A percentile compares a stretch with the other conserved stretches of the same genome.
These are phyloP conservation scores for Colossoma macropomum DNA, from an alignment of 2,113 vertebrate species.

Conservation along the genomic window DNA sequence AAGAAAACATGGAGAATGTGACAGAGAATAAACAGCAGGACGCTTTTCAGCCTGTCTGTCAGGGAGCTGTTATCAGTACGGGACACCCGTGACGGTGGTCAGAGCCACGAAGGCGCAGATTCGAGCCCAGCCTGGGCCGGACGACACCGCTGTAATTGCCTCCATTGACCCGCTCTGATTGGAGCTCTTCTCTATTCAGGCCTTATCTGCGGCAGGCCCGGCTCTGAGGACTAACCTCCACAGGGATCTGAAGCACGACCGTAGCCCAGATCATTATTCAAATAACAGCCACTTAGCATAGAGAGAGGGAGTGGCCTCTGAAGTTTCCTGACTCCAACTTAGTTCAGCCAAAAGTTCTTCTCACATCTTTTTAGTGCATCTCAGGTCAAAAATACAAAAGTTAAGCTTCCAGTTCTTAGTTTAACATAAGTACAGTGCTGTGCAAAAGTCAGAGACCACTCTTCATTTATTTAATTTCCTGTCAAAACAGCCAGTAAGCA, in stretches of 20 bases:
- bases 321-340: too few species aligned
- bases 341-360: too few species aligned
- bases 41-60: constrained; percentile 43
- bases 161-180: constrained; percentile 63
- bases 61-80: constrained; percentile 55
- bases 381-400: too few species aligned
- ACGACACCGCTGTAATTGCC: constrained; percentile 62
- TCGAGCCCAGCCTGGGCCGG: constrained; percentile 19
- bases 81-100: constrained; percentile 50
- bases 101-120: not conserved
- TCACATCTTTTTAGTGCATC: too few species aligned
- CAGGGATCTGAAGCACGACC: constrained; percentile 22
- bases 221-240: constrained; percentile 37
- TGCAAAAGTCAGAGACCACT: too few species aligned
- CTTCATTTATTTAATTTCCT: too few species aligned
- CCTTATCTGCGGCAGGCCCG: constrained; percentile 57
- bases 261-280: constrained; percentile 49
- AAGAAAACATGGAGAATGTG: constrained; percentile 5
- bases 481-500: too few species aligned
- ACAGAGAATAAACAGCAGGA: constrained; percentile 9
- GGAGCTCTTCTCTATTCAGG: constrained; percentile 49
- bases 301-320: not conserved
- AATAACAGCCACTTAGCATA: constrained; percentile 46
- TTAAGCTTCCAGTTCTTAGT: too few species aligned
- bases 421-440: too few species aligned